A percentile compares a stretch with the other conserved stretches of the same genome.
These are phyloP conservation scores for Cryptus armator DNA, from an alignment of 2,888 invertebrate genomes.

Conservation along the genomic window DNA sequence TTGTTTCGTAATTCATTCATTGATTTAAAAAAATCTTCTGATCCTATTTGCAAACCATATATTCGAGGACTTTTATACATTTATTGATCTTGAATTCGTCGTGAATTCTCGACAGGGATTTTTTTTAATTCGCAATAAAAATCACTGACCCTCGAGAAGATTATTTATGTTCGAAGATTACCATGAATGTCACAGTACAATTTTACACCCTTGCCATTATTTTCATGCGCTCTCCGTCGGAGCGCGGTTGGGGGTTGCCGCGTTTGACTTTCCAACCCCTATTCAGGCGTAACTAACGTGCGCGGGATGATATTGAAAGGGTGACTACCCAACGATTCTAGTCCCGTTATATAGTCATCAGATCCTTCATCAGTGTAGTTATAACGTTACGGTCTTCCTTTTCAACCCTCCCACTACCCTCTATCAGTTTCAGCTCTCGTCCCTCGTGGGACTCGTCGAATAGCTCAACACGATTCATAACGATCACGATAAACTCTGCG, in stretches of 20 bases:
- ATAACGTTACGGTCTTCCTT: conserved; percentile 68
- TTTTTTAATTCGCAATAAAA: not conserved
- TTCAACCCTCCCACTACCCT: conserved; percentile 7
- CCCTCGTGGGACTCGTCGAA: conserved; percentile 52
- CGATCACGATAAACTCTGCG: conserved; percentile 78
- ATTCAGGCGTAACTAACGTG: conserved; percentile 10
- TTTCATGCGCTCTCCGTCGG: not conserved
- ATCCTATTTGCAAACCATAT: too few relatives aligned
- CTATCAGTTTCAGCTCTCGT: conserved; percentile 29
- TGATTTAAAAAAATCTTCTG: too few relatives aligned
- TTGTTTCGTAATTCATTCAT: too few relatives aligned
- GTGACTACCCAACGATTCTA: conserved; percentile 68
- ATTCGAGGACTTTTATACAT: too few relatives aligned
- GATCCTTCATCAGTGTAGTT: conserved; percentile 79
- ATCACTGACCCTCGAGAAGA: not conserved
- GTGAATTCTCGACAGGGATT: not conserved
- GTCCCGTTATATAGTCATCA: conserved; percentile 80
- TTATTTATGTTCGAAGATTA: conserved; percentile 33
- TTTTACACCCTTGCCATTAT: not conserved
- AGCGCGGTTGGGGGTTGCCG: not conserved
- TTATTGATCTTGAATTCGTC: too few relatives aligned
- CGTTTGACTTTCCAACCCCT: conserved; percentile 15
- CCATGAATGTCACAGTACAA: conserved; percentile 16
- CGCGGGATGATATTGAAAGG: conserved; percentile 70
- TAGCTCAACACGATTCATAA: conserved; percentile 81